phyloP scores from a whole-genome alignment of 2,797 vertebrate species.

The Betta splendens region DNA sequence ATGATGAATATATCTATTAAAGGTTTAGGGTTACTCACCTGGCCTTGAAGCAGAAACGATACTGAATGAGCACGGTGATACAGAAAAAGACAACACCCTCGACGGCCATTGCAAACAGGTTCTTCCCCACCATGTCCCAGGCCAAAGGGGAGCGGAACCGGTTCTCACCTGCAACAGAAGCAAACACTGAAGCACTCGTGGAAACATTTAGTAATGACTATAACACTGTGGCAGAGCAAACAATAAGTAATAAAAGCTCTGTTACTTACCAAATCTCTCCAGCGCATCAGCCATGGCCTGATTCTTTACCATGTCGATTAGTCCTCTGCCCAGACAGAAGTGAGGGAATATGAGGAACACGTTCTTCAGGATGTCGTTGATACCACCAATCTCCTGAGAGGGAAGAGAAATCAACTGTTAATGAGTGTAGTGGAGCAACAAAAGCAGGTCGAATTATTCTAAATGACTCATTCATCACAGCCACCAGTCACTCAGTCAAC shows the following conservation, averaged over 20 bases:
- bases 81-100: constrained; percentile 93
- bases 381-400: constrained; percentile 89
- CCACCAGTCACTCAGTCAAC: not conserved
- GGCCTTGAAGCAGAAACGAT: constrained; percentile 94
- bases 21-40: constrained; percentile 87
- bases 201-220: constrained; percentile 2
- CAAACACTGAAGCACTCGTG: not conserved
- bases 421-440: not conserved
- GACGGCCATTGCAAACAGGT: constrained; percentile 98
- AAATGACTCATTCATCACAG: not conserved
- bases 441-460: too few relatives aligned
- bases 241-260: not conserved
- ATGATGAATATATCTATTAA: too few relatives aligned
- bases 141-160: constrained; percentile 94
- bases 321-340: constrained; percentile 94
- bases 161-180: constrained; percentile 88
- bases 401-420: not conserved
- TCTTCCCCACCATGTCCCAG: constrained; percentile 97
- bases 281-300: constrained; percentile 98
- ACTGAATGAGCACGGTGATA: constrained; percentile 96
- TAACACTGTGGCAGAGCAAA: not conserved
- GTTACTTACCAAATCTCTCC: constrained; percentile 91
- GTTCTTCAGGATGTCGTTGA: constrained; percentile 96
- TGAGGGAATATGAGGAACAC: constrained; percentile 97
- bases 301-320: constrained; percentile 99